A percentile compares a stretch with the other conserved stretches of the same genome.
These are phyloP conservation scores for Beroe ovata DNA, from an alignment of 37 sponge, comb jelly and placozoan species.

Conservation along the genomic window DNA sequence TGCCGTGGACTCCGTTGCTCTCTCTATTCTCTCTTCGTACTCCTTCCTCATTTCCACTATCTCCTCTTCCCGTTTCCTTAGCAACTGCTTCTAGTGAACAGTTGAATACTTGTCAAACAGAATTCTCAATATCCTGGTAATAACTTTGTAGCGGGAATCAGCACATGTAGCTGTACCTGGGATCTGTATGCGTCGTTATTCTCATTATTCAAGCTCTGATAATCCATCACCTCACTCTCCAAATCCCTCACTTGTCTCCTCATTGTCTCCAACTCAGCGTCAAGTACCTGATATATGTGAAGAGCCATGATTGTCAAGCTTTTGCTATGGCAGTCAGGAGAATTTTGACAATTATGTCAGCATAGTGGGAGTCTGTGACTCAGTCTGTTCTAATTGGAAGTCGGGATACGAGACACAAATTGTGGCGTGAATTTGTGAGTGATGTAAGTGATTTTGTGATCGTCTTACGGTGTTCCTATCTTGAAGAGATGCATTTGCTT, in stretches of 20 bases:
- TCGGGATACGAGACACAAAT: too few species aligned
- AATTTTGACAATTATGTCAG: too few species aligned
- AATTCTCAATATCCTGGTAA: too few species aligned
- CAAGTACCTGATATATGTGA: background rate
- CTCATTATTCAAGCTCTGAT: constrained; percentile 19
- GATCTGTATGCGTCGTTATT: constrained; percentile 10
- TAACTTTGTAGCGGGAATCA: background rate
- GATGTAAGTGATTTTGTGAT: too few species aligned
- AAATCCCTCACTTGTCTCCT: constrained; percentile 13
- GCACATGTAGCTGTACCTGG: constrained; percentile 3
- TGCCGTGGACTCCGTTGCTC: background rate
- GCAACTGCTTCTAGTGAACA: constrained; percentile 46
- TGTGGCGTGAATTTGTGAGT: too few species aligned
- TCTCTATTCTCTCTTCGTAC: constrained; percentile 31
- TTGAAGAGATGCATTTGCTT: background rate
- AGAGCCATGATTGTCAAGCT: too few species aligned
- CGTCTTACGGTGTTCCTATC: constrained; percentile 24
- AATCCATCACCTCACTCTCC: constrained; percentile 46
- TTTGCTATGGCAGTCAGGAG: too few species aligned
- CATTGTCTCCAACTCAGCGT: background rate
- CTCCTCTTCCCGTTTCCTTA: constrained; percentile 37
- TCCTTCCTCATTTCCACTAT: background rate
- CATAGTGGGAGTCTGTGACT: too few species aligned
- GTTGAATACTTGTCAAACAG: background rate
- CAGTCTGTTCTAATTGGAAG: too few species aligned